Evolutionary conservation across 1,140 invertebrate species (phyloP).

Genomic region (Heliconius nattereri): DNA sequence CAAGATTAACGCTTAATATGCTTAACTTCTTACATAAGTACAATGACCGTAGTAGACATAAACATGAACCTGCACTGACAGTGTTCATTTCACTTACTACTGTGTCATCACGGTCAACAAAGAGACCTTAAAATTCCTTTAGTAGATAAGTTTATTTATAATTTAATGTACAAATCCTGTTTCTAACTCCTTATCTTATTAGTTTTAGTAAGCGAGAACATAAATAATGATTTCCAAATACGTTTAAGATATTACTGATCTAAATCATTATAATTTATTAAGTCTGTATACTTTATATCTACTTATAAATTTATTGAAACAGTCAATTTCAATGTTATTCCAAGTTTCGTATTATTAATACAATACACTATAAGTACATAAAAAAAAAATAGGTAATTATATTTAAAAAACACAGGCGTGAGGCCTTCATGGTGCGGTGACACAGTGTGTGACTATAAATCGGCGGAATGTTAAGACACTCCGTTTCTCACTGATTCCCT

Average conservation of each 20-base stretch:
- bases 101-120: not conserved
- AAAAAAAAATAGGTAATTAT: too few relatives aligned
- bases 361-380: not conserved
- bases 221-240: constrained; percentile 3
- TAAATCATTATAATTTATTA: not conserved
- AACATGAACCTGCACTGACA: not conserved
- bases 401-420: too few relatives aligned
- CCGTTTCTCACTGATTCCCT: too few relatives aligned
- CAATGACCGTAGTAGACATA: too few relatives aligned
- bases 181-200: not conserved
- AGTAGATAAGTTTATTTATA: constrained; percentile 4
- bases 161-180: not conserved
- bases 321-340: not conserved
- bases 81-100: not conserved
- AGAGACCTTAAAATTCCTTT: not conserved
- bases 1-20: too few relatives aligned
- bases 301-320: not conserved
- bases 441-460: too few relatives aligned
- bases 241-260: not conserved
- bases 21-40: too few relatives aligned
- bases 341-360: not conserved
- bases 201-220: not conserved
- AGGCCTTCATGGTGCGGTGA: too few relatives aligned
- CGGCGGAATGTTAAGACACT: too few relatives aligned
- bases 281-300: not conserved